These are phyloP conservation scores for Rhagonycha lutea DNA, from an alignment of 2,888 invertebrate genomes.

Conservation along the genomic window DNA sequence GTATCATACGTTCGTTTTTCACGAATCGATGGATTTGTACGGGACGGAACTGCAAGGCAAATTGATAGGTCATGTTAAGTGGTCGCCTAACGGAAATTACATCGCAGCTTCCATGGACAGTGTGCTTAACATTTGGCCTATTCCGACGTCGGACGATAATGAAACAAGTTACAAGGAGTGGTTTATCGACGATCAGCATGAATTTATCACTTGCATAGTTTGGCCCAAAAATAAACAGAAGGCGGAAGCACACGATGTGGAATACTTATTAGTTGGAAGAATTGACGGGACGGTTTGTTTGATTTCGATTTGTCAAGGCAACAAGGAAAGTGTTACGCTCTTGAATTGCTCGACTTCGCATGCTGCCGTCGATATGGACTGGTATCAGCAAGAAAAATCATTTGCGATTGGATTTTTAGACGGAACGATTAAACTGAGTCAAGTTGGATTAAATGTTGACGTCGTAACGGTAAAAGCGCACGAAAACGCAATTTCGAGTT, in stretches of 20 bases:
- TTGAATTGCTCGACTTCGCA: slow-evolving; percentile 49
- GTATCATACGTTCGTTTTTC: slow-evolving; percentile 62
- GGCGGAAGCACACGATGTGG: slow-evolving; percentile 35
- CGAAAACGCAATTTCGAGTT: slow-evolving; percentile 51
- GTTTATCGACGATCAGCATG: slow-evolving; percentile 55
- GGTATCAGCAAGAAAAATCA: slow-evolving; percentile 60
- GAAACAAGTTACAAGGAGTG: slow-evolving; percentile 45
- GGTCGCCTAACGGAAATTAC: slow-evolving; percentile 60
- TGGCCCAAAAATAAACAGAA: slow-evolving; percentile 55
- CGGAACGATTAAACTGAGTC: slow-evolving; percentile 57
- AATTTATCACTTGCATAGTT: slow-evolving; percentile 57
- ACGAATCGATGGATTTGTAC: slow-evolving; percentile 55
- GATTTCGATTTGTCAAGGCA: slow-evolving; percentile 46
- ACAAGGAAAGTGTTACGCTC: slow-evolving; percentile 46
- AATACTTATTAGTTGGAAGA: slow-evolving; percentile 59
- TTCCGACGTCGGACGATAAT: slow-evolving; percentile 48
- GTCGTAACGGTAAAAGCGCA: slow-evolving; percentile 52
- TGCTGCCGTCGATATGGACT: slow-evolving; percentile 59
- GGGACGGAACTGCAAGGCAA: slow-evolving; percentile 60
- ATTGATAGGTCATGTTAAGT: slow-evolving; percentile 56
- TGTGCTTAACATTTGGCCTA: slow-evolving; percentile 62
- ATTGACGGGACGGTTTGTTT: slow-evolving; percentile 58
- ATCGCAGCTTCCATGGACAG: slow-evolving; percentile 63
- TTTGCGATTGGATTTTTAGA: slow-evolving; percentile 63
- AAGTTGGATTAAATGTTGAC: slow-evolving; percentile 47